Percentiles rank a stretch among this genome's conserved stretches.
Evolutionary conservation across 2,797 vertebrate species (phyloP).

Genomic region (Staurois parvus): DNA sequence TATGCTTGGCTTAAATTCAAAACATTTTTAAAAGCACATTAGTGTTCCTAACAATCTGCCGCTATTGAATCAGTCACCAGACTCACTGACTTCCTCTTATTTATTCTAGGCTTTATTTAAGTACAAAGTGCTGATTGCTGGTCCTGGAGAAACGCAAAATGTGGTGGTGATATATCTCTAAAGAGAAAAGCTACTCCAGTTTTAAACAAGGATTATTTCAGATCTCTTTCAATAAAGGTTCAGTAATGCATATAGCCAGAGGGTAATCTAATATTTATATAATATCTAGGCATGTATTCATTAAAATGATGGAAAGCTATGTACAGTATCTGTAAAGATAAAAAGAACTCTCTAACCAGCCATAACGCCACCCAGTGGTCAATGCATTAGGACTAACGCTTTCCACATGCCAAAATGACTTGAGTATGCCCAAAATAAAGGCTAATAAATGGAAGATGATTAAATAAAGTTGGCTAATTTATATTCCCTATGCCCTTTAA

Average conservation of each 20-base stretch:
- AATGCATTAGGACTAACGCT: background rate
- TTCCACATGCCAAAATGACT: background rate
- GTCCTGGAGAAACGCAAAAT: conserved; percentile 30
- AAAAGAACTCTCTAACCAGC: no score
- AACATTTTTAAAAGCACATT: conserved; percentile 48
- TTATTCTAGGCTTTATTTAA: conserved; percentile 51
- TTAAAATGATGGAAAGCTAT: no score
- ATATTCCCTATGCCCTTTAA: no score
- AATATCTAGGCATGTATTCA: background rate
- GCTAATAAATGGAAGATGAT: no score
- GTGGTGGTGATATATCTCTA: conserved; percentile 7
- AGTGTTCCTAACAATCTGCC: conserved; percentile 46
- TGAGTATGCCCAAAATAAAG: no score
- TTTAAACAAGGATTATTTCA: background rate
- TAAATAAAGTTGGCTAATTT: no score
- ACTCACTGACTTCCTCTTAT: conserved; percentile 53
- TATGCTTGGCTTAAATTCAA: conserved; percentile 35
- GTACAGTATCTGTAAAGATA: no score
- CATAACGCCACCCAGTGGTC: no score
- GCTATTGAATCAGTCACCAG: conserved; percentile 55
- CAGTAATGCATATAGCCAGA: conserved; percentile 12
- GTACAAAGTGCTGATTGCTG: conserved; percentile 51
- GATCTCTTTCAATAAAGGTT: background rate
- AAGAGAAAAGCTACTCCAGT: conserved; percentile 1
- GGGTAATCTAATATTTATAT: background rate